These are phyloP conservation scores for Nerophis ophidion DNA, from an alignment of 2,113 vertebrate species.

Conservation along the genomic window DNA sequence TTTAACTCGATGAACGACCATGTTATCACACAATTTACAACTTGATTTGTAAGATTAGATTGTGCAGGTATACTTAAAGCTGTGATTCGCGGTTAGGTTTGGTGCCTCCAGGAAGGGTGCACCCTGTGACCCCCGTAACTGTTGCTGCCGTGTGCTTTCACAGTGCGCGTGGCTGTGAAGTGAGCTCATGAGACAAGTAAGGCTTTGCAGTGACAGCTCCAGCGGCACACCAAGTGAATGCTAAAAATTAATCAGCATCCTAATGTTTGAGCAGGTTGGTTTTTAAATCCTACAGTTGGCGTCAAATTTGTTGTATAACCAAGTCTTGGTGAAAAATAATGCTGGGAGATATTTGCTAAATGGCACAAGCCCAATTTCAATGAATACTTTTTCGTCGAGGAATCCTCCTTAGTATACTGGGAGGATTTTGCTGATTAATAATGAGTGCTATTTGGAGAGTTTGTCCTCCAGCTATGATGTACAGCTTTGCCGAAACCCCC, in stretches of 20 bases:
- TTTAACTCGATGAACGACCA: no score
- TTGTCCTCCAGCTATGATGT: slow-evolving; percentile 4
- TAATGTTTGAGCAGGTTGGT: slow-evolving; percentile 18
- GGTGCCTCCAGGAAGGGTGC: neutral
- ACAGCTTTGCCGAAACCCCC: neutral
- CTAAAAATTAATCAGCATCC: slow-evolving; percentile 27
- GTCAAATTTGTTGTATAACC: slow-evolving; percentile 20
- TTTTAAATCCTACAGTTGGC: slow-evolving; percentile 18
- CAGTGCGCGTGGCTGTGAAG: slow-evolving; percentile 31
- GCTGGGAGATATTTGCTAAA: slow-evolving; percentile 23
- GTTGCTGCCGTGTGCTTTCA: slow-evolving; percentile 17
- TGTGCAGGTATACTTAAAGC: no score
- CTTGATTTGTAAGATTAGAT: neutral
- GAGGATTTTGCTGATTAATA: slow-evolving; percentile 16
- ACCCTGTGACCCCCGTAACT: slow-evolving; percentile 5
- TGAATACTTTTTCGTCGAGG: slow-evolving; percentile 17
- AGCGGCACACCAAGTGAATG: slow-evolving; percentile 24
- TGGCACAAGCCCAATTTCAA: slow-evolving; percentile 17
- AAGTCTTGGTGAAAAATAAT: slow-evolving; percentile 31
- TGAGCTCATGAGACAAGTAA: slow-evolving; percentile 35
- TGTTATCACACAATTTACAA: no score
- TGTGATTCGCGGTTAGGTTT: neutral
- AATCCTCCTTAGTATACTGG: slow-evolving; percentile 12
- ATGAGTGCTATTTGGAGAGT: slow-evolving; percentile 17
- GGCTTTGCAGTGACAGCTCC: slow-evolving; percentile 41